phyloP scores from a whole-genome alignment of 2,113 vertebrate species.

The Ceyx margarethae region DNA sequence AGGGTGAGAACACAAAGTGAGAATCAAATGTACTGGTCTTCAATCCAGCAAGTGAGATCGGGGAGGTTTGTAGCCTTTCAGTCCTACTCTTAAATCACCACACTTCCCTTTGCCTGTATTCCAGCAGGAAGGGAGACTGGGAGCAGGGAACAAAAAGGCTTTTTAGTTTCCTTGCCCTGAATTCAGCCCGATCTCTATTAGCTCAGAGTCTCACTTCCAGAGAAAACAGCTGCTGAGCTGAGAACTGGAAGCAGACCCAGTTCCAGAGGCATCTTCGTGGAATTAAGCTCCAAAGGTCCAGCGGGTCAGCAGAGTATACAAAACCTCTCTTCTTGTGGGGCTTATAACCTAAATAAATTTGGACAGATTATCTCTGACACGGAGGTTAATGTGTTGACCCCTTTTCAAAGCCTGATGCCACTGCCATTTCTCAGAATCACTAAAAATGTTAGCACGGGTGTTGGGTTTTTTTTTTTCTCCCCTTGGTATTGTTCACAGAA shows the following conservation, averaged over 20 bases:
- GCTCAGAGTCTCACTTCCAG: slow-evolving; percentile 55
- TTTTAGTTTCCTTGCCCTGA: slow-evolving; percentile 61
- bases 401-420: slow-evolving; percentile 4
- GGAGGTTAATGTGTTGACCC: slow-evolving; percentile 55
- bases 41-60: neutral
- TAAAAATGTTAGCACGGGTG: neutral
- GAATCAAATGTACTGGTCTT: neutral
- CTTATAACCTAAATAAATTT: slow-evolving; percentile 49
- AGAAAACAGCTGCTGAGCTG: slow-evolving; percentile 55
- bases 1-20: neutral
- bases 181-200: slow-evolving; percentile 52
- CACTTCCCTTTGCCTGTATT: slow-evolving; percentile 46
- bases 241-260: slow-evolving; percentile 59
- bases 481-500: neutral
- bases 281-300: slow-evolving; percentile 39
- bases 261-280: slow-evolving; percentile 32
- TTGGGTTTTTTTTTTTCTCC: neutral
- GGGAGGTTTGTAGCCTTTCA: slow-evolving; percentile 5
- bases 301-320: slow-evolving; percentile 30
- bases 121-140: slow-evolving; percentile 23
- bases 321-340: slow-evolving; percentile 41
- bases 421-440: neutral
- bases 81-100: neutral
- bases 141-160: slow-evolving; percentile 62
- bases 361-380: slow-evolving; percentile 46